Evolutionary conservation across 2,797 vertebrate species (phyloP), one percentile per base, ranked within the genome.

Genomic region (Dromococcyx pavoninus): DNA sequence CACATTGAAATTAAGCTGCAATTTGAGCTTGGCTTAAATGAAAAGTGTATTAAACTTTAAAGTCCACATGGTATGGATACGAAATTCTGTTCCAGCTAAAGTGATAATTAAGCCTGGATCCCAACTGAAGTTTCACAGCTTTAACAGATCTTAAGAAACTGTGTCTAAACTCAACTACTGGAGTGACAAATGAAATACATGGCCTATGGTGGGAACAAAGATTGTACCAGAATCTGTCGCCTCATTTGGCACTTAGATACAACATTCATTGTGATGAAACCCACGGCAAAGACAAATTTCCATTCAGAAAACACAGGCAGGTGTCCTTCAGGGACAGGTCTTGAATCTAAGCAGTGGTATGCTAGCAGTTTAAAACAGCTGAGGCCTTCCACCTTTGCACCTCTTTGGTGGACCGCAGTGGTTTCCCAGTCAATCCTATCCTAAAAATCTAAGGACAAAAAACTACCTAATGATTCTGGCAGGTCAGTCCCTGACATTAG

Each of bases 1-100:
- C 72, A 86, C 46, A 75, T 66, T 53, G 94, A 86, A 90, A 92
- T 81, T 95, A 93, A 89, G 50, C 32, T 76, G 66, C 50, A 60
- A 78, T 88, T 91, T 90, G 71, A 91, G 65, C 50, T 74, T 69
- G 61, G 32, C 74, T 94, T 93, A 91, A 96, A 88, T 69, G 46
- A 91, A 48, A 71, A 80, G 37, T 27, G 17, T 79, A 83, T 51
- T 87, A 91, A 82, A 57, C 48, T 81, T 60, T 69, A 48, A 93
- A 90, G 80, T 83, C 88, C 88, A 60, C 50, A 14, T 15, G 37
- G 27, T 54, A 60, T 17, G 61, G 60, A 41, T 73, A 69, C 41
- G 78, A 67, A 93, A 87, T 51, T 65, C 46, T 19, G 16, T 62
- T 83, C 75, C 58, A 50, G 72, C 43, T 91, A 88, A 84, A 90